Percentiles rank a stretch among this genome's conserved stretches.
These are phyloP conservation scores for Amblyopsis rosae DNA, from an alignment of 2,113 vertebrate species.

Conservation along the genomic window DNA sequence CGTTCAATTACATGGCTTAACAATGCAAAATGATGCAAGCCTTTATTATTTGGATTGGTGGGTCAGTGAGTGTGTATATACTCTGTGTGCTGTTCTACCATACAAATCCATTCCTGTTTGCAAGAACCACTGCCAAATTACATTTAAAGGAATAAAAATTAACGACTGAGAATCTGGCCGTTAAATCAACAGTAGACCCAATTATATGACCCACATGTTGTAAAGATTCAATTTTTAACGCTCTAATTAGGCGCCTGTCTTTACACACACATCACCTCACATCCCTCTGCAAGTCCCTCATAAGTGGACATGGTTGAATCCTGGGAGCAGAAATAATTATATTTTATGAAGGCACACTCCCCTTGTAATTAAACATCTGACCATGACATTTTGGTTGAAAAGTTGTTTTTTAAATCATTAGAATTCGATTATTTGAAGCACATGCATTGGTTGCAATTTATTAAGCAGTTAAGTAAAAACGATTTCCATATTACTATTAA, in stretches of 20 bases:
- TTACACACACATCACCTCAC: slow-evolving; percentile 91
- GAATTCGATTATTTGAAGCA: slow-evolving; percentile 44
- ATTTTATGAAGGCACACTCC: slow-evolving; percentile 75
- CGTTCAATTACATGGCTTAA: slow-evolving; percentile 99
- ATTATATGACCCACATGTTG: slow-evolving; percentile 99
- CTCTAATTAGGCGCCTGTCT: slow-evolving; percentile 97
- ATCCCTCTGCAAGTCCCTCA: slow-evolving; percentile 84
- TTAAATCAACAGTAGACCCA: slow-evolving; percentile 98
- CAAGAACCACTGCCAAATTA: slow-evolving; percentile 88
- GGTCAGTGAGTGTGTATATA: slow-evolving; percentile 72
- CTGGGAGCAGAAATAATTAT: slow-evolving; percentile 78
- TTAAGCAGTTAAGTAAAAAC: slow-evolving; percentile 25
- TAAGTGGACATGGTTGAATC: slow-evolving; percentile 61
- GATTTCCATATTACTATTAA: slow-evolving; percentile 14
- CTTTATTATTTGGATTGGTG: slow-evolving; percentile 92
- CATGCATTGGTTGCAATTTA: slow-evolving; percentile 45
- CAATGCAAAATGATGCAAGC: slow-evolving; percentile 97
- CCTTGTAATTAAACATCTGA: slow-evolving; percentile 69
- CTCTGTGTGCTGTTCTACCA: slow-evolving; percentile 70
- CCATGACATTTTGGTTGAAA: slow-evolving; percentile 54
- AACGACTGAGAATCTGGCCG: slow-evolving; percentile 97
- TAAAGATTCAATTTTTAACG: slow-evolving; percentile 98
- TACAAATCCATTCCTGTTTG: slow-evolving; percentile 79
- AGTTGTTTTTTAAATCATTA: slow-evolving; percentile 61
- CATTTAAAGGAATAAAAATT: slow-evolving; percentile 99